Evolutionary conservation across 1,140 invertebrate genomes (phyloP).

Genomic region (Carcinoscorpius rotundicauda): DNA sequence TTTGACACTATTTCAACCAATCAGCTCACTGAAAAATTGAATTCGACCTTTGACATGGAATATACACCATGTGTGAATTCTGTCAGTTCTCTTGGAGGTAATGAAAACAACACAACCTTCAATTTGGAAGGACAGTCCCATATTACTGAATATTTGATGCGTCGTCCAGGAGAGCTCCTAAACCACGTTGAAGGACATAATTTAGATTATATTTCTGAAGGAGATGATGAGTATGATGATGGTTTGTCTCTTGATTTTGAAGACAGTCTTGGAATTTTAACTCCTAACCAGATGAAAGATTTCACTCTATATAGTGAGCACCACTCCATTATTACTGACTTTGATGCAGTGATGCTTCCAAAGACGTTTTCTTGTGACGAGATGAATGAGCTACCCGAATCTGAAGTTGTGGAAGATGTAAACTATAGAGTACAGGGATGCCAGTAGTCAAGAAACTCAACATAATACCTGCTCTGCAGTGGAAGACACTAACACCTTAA

Average conservation of each 20-base stretch:
- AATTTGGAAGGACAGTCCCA: no score
- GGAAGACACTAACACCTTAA: no score
- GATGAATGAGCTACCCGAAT: conserved; percentile 20
- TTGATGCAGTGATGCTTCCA: conserved; percentile 13
- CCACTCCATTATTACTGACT: conserved; percentile 4
- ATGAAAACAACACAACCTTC: no score
- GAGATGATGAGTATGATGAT: background rate
- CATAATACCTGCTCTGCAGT: no score
- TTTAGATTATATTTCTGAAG: background rate
- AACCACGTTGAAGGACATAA: no score
- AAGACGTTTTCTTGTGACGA: conserved; percentile 20
- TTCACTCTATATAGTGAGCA: conserved; percentile 21
- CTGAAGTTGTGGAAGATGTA: conserved; percentile 11
- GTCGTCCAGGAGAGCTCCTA: no score
- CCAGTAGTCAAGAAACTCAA: conserved; percentile 45
- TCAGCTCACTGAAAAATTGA: no score
- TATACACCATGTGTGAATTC: no score
- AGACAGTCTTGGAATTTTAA: conserved; percentile 68
- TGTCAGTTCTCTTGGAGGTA: no score
- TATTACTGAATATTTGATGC: no score
- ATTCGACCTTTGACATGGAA: no score
- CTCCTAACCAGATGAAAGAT: conserved; percentile 72
- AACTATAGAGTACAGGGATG: conserved; percentile 42
- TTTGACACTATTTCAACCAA: no score
- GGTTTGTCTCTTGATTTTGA: conserved; percentile 50